Evolutionary conservation across 2,888 invertebrate genomes (phyloP).

Genomic region (Ephialtes manifestator): DNA sequence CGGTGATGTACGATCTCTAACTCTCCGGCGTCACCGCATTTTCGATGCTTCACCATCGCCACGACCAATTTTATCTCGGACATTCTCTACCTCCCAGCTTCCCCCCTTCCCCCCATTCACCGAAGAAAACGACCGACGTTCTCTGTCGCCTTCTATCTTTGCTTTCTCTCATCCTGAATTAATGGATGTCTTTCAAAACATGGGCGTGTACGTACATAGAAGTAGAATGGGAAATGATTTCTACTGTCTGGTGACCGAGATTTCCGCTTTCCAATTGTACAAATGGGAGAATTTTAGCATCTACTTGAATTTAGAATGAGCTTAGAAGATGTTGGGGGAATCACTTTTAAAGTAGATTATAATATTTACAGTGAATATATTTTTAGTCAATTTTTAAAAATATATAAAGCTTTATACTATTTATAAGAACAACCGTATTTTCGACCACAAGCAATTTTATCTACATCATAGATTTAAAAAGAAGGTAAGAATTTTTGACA

Average conservation of each 20-base stretch:
- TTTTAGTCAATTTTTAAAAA: too few species aligned
- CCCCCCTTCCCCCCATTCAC: not conserved
- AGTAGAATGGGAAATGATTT: not conserved
- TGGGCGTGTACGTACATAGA: not conserved
- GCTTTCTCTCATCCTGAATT: constrained; percentile 9
- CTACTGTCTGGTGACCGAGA: constrained; percentile 2
- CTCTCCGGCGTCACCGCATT: constrained; percentile 79
- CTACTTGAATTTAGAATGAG: not conserved
- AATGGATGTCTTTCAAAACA: constrained; percentile 14
- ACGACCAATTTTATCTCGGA: constrained; percentile 76
- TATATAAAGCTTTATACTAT: too few species aligned
- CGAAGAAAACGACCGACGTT: constrained; percentile 44
- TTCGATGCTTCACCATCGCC: constrained; percentile 77
- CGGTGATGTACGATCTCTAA: constrained; percentile 79
- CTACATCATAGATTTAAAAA: too few species aligned
- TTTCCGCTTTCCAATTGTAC: not conserved
- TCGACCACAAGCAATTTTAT: too few species aligned
- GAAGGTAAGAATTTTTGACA: too few species aligned
- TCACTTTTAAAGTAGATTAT: not conserved
- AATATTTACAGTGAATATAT: not conserved
- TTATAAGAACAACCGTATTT: too few species aligned
- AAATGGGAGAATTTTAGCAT: not conserved
- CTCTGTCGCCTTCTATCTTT: not conserved
- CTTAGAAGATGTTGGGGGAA: not conserved
- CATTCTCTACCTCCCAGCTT: constrained; percentile 56